phyloP scores from a whole-genome alignment of 2,888 invertebrate genomes.

The Atrina japonica region DNA sequence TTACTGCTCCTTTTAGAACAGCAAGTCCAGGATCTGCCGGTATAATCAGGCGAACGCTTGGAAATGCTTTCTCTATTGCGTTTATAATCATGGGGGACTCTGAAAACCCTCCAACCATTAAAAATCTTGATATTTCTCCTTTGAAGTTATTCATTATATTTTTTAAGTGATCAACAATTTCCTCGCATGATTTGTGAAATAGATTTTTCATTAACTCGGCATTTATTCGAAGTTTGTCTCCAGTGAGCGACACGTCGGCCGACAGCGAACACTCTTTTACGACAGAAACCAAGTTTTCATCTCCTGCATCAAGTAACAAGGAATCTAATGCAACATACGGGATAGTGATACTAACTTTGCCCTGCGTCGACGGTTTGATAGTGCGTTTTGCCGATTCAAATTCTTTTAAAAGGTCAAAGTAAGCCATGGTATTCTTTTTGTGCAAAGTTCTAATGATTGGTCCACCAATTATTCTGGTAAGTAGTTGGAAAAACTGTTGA shows the following conservation, averaged over 20 bases:
- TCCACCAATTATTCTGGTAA: slow-evolving; percentile 24
- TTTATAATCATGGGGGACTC: slow-evolving; percentile 34
- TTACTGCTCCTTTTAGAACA: slow-evolving; percentile 38
- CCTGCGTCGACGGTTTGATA: slow-evolving; percentile 4
- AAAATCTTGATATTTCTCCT: slow-evolving; percentile 21
- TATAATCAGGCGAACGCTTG: slow-evolving; percentile 25
- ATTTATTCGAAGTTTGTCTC: slow-evolving; percentile 35
- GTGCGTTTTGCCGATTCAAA: slow-evolving; percentile 23
- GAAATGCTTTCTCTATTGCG: slow-evolving; percentile 31
- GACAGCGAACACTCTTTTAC: slow-evolving; percentile 9
- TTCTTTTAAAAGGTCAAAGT: slow-evolving; percentile 32
- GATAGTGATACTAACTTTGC: slow-evolving; percentile 33
- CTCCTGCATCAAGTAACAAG: slow-evolving; percentile 4
- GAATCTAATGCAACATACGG: slow-evolving; percentile 32
- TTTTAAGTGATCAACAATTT: slow-evolving; percentile 29
- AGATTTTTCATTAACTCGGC: slow-evolving; percentile 30
- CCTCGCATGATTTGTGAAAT: slow-evolving; percentile 16
- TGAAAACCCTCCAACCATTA: slow-evolving; percentile 39
- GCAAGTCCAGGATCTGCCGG: slow-evolving; percentile 33
- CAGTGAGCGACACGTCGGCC: slow-evolving; percentile 4
- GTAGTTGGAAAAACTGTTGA: slow-evolving; percentile 1
- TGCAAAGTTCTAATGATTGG: slow-evolving; percentile 16
- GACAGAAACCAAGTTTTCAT: slow-evolving; percentile 16
- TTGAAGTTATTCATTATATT: slow-evolving; percentile 22
- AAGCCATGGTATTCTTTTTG: slow-evolving; percentile 9